Evolutionary conservation across 2,797 vertebrate species (phyloP), one percentile per base, ranked within the genome.

Genomic region (Dermochelys coriacea): DNA sequence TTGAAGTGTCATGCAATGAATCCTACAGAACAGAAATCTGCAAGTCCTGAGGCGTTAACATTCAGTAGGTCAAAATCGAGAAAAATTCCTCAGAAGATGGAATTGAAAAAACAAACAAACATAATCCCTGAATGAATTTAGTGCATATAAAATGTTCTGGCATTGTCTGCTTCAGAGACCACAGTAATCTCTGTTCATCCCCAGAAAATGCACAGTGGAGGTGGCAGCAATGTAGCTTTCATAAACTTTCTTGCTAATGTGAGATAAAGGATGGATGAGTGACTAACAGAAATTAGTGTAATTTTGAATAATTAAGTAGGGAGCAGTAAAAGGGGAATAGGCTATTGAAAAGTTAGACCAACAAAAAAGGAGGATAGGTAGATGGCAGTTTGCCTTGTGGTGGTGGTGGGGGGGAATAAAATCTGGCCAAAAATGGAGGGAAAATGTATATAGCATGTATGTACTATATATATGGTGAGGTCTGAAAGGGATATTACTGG

Each of bases 61-160:
- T 37, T 52, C 54, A 92, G 54, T 55, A 96, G 91, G 96, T 97
- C 91, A 95, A 97, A 97, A 87, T 49, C 16, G 55, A 29, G 87
- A 95, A 89, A 88, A 78, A 78, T 45, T 29, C 59, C 93, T 96
- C 85, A 93, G 89, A 91, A 96, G 89, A 37, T 87, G 45, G 88
- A 95, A 94, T 95, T 41, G 41, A 41, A 41, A 41, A 95, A 92
- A 89, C 83, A 92, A 95, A 91, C 41, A 80, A 95, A 18, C 64
- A 37, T 37, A 96, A 81, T 88, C 83, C 27, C 68, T 88, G 96
- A 93, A 88, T 97, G 86, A 95, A 82, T 78, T 37, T 89, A 55
- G 55, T 93, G 49, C 71, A 93, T 94, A 82, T 88, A 87, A 95
- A 96, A 91, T 91, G 41, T 89, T 96, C 86, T 90, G 45, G 68